These are phyloP conservation scores for Listronotus bonariensis DNA, from an alignment of 1,140 invertebrate species.

Conservation along the genomic window DNA sequence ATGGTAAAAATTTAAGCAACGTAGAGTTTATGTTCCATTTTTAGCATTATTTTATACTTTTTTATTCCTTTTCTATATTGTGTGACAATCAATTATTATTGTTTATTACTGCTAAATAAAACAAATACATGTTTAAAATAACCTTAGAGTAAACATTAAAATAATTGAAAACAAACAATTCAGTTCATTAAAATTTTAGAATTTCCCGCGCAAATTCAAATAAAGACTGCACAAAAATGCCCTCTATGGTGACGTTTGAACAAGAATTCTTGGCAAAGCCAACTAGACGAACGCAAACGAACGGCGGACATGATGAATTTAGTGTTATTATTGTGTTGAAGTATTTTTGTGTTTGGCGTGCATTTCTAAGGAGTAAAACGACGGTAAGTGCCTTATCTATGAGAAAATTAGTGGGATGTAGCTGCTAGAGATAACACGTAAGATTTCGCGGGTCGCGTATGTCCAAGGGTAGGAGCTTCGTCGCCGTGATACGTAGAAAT, in stretches of 20 bases:
- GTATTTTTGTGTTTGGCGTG: not conserved
- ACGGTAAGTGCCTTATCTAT: constrained; percentile 30
- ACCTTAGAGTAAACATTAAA: too few species aligned
- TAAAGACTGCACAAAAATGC: constrained; percentile 34
- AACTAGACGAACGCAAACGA: constrained; percentile 20
- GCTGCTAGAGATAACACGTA: constrained; percentile 43
- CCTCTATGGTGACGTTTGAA: constrained; percentile 43
- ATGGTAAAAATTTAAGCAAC: too few species aligned
- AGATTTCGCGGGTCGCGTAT: constrained; percentile 54
- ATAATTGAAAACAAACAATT: not conserved
- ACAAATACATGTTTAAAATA: too few species aligned
- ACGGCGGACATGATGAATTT: constrained; percentile 22
- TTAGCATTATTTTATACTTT: too few species aligned
- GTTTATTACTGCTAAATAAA: too few species aligned
- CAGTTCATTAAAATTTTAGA: not conserved
- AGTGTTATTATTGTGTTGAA: constrained; percentile 5
- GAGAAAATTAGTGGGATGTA: constrained; percentile 25
- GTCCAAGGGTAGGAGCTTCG: constrained; percentile 57
- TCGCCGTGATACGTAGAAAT: constrained; percentile 54
- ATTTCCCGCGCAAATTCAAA: constrained; percentile 41
- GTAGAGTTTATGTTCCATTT: too few species aligned
- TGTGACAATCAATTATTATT: too few species aligned
- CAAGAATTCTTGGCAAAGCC: constrained; percentile 45
- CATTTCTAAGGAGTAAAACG: constrained; percentile 1
- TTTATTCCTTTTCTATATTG: too few species aligned